Base-by-base conservation (phyloP, 1,140 invertebrate genomes). In the Tetramorium alpestre region DNA sequence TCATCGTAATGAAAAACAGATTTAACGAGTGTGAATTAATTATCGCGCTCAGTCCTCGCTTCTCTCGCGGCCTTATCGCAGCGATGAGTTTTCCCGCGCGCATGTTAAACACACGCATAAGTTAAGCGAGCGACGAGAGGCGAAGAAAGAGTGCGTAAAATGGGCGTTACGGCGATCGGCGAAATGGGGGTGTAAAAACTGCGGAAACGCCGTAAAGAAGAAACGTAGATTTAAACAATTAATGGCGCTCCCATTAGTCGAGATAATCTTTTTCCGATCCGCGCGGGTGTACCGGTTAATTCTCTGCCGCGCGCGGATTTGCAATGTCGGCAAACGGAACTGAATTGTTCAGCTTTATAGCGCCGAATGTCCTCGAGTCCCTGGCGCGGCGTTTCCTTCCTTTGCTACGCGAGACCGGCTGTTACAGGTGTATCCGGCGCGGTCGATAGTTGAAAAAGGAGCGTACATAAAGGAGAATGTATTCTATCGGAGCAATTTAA, bases 211-310 rank as follows among this genome's bases (percentile, higher is more conserved):
- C 51, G 25, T 73, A 22, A 82, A 70, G 25, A 47, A 33, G 41
- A 41, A 44, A 18, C 38, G 18, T 73, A 16, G 80, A 73, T 82
- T 82, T 82, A 33, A 82, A 73, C 67, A 60, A 56, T 81, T 81
- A 81, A 81, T 56, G 65, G 49, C 38, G 49, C 22, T 56, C 49
- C 65, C 25, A 80, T 80, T 69, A 80, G 60, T n/a, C 28, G 80
- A 38, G 67, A 73, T 73, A 82, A 82, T 82, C 80, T 82, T 25
- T 73, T 82, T 73, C 67, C 67, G 54, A 84, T 82, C 33, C 33
- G 62, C 33, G 62, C 62, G 33, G 33, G 77, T 0, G 33, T 41
- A 33, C 44, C 11, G 51, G 51, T 60, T 49, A 75, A 82, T 73
- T 82, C 41, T 33, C 18, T 18, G 5, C 38, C 5, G 16, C 76